A percentile compares a stretch with the other conserved stretches of the same genome.
These are phyloP conservation scores for Prinia subflava DNA, from an alignment of 2,113 vertebrate genomes.

Conservation along the genomic window DNA sequence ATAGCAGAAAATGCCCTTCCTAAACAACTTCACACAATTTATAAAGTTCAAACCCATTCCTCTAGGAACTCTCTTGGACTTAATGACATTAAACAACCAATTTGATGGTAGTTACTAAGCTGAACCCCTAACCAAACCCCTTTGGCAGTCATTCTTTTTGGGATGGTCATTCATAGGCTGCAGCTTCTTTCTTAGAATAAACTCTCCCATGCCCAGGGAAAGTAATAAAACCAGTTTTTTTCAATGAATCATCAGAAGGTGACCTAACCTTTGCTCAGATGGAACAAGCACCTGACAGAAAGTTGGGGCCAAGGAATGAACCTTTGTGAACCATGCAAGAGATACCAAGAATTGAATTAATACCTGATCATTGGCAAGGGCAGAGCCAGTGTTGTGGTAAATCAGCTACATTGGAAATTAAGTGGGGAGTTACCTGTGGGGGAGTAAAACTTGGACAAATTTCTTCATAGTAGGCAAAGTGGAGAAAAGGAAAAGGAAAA, in stretches of 20 bases:
- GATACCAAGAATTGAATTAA: neutral
- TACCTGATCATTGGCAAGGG: neutral
- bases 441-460: neutral
- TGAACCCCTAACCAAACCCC: neutral
- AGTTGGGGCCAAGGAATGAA: neutral
- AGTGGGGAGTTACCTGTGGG: neutral
- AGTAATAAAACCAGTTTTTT: slow-evolving; percentile 29
- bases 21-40: neutral
- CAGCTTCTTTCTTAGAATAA: neutral
- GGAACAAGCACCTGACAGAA: neutral
- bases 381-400: neutral
- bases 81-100: neutral
- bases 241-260: neutral
- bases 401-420: neutral
- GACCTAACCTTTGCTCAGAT: slow-evolving; percentile 32
- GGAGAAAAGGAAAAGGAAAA: neutral
- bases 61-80: neutral
- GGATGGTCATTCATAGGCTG: neutral
- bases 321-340: neutral
- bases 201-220: neutral
- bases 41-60: neutral
- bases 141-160: neutral
- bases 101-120: neutral
- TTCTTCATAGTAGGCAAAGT: neutral
- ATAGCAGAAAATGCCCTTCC: neutral